Evolutionary conservation across 2,888 invertebrate genomes (phyloP).

Genomic region (Hipparchia sbordonii): DNA sequence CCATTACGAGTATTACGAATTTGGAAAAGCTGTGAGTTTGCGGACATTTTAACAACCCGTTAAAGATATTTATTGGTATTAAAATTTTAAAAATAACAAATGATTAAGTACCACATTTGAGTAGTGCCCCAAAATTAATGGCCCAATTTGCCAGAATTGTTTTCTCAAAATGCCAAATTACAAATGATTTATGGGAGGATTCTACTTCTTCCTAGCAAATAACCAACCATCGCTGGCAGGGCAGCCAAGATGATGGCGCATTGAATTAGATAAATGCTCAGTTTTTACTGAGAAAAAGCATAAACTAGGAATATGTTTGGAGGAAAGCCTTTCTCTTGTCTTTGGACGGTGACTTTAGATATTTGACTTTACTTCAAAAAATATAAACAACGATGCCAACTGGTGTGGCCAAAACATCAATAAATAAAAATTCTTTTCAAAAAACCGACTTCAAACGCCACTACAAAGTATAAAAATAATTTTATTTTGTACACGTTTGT

Average conservation of each 20-base stretch:
- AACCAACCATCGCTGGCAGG: background rate
- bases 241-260: background rate
- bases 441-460: too few relatives aligned
- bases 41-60: slow-evolving; percentile 10
- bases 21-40: background rate
- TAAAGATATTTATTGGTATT: slow-evolving; percentile 5
- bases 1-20: background rate
- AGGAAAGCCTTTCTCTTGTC: background rate
- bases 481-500: too few relatives aligned
- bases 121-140: background rate
- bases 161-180: background rate
- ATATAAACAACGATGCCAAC: too few relatives aligned
- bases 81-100: slow-evolving; percentile 1
- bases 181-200: background rate
- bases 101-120: background rate
- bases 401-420: too few relatives aligned
- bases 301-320: background rate
- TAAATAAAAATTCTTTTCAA: too few relatives aligned
- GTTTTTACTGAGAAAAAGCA: background rate
- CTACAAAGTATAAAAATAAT: too few relatives aligned
- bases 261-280: background rate
- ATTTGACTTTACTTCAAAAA: background rate
- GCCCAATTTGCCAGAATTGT: background rate
- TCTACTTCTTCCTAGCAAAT: slow-evolving; percentile 4
- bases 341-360: background rate